These are phyloP conservation scores for Apistogramma diplotaenia DNA, from an alignment of 2,113 vertebrate genomes.

Conservation along the genomic window DNA sequence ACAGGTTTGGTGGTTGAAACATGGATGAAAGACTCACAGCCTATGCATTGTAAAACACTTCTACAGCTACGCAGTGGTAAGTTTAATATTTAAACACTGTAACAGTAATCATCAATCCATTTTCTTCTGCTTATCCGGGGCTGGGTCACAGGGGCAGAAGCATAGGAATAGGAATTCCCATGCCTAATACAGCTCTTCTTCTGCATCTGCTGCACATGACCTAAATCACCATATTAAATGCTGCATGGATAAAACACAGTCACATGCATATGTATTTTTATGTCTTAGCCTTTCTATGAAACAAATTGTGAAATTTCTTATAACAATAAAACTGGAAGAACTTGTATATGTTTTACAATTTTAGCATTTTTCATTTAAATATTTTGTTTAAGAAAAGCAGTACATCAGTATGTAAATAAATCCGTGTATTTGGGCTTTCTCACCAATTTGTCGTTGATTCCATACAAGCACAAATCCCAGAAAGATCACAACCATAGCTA, in stretches of 20 bases:
- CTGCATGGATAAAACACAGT: neutral
- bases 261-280: neutral
- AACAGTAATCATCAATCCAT: no score
- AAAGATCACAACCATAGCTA: neutral
- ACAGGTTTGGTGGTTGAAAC: no score
- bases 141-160: no score
- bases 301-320: neutral
- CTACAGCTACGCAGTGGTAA: no score
- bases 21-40: no score
- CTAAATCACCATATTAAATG: neutral
- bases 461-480: neutral
- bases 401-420: neutral
- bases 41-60: no score
- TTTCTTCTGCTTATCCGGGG: no score
- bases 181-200: neutral
- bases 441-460: neutral
- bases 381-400: neutral
- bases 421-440: neutral
- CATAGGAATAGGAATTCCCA: no score
- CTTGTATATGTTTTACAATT: neutral
- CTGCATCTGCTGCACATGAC: neutral
- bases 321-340: neutral
- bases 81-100: no score
- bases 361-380: neutral
- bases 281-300: neutral